phyloP scores from a whole-genome alignment of 2,113 vertebrate genomes.

The Danionella cerebrum region DNA sequence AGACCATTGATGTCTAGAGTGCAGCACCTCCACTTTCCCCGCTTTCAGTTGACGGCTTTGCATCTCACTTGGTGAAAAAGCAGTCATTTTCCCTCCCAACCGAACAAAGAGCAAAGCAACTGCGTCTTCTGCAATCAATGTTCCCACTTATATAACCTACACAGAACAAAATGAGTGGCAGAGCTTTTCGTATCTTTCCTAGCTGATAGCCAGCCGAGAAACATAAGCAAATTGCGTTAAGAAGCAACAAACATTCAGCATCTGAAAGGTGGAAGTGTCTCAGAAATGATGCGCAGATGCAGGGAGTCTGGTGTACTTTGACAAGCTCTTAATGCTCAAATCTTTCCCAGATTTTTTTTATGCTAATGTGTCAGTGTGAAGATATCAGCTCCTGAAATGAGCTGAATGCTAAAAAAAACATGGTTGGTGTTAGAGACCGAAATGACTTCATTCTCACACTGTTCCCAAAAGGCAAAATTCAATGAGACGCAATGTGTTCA shows the following conservation, averaged over 20 bases:
- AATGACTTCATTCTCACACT: too few relatives aligned
- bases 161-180: conserved; percentile 14
- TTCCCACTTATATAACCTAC: conserved; percentile 1
- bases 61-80: conserved; percentile 3
- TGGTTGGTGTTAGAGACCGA: too few relatives aligned
- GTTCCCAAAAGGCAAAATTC: too few relatives aligned
- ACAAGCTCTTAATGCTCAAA: not conserved
- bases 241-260: conserved; percentile 11
- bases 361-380: too few relatives aligned
- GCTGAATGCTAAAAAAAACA: too few relatives aligned
- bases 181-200: conserved; percentile 11
- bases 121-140: conserved; percentile 19
- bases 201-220: not conserved
- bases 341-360: not conserved
- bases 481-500: too few relatives aligned
- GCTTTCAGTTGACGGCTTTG: not conserved
- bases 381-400: too few relatives aligned
- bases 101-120: conserved; percentile 10
- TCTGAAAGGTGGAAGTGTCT: not conserved
- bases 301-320: not conserved
- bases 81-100: conserved; percentile 15
- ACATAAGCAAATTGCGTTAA: conserved; percentile 7
- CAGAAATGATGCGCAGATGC: not conserved
- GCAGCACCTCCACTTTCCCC: conserved; percentile 12
- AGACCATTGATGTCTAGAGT: conserved; percentile 22